Evolutionary conservation across 1,140 invertebrate species (phyloP), one percentile per base, ranked within the genome.

Genomic region (Bombyx mori): DNA sequence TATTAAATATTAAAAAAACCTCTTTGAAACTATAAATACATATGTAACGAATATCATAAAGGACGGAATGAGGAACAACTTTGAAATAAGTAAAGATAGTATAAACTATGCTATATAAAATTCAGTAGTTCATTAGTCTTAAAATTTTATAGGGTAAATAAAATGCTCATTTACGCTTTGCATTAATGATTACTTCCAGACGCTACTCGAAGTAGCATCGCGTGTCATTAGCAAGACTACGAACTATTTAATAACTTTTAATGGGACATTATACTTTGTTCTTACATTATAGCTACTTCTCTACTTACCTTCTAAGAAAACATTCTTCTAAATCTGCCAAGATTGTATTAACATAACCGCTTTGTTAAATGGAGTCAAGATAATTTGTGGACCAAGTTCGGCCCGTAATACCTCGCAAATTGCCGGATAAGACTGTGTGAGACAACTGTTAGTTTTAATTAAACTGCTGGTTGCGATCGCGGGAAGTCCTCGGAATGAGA

Each of bases 381-480:
- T 85, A 86, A 86, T 85, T 86, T 86, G 83, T 86, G 82, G 80
- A 68, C 73, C 63, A 85, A 85, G 77, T 87, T 87, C 67, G 77
- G 76, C 78, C 73, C 79, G 82, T 85, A 83, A 85, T 86, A 82
- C 80, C 76, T 84, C 79, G 81, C 82, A 86, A 86, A 86, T 86
- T 86, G 80, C 78, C 71, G 80, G 80, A 81, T 85, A 83, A 87
- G 79, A 84, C 84, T 84, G 80, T 82, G 80, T 81, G 80, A 86
- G 82, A 85, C 82, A 86, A 86, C 83, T 83, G 83, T 83, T 86
- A 86, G 83, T 86, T 86, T 86, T 86, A 86, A 86, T 85, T 86
- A 86, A 86, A 85, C 79, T 75, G 81, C 80, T 79, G 81, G 73
- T 85, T 75, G 70, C 75, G 74, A 69, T 82, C 77, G 76, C 74